A percentile compares a stretch with the other conserved stretches of the same genome.
Evolutionary conservation across 2,888 invertebrate species (phyloP).

Genomic region (Helicoverpa assulta): DNA sequence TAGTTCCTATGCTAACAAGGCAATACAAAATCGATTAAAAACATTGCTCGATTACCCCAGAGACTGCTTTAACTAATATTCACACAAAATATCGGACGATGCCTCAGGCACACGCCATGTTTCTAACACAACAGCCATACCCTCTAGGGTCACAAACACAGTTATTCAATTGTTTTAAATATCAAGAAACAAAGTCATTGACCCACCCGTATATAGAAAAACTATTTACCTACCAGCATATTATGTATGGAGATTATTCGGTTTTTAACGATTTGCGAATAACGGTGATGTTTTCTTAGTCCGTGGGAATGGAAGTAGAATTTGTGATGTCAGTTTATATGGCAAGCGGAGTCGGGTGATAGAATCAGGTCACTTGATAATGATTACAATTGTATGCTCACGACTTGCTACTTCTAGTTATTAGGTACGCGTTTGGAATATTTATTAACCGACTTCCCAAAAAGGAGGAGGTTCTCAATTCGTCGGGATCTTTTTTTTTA

Average conservation of each 20-base stretch:
- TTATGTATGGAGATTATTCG: conserved; percentile 25
- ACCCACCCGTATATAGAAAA: conserved; percentile 36
- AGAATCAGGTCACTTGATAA: conserved; percentile 31
- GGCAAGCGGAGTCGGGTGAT: conserved; percentile 43
- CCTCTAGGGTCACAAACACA: not conserved
- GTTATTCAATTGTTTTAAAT: not conserved
- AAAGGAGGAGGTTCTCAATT: too few species aligned
- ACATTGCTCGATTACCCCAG: too few species aligned
- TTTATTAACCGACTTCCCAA: too few species aligned
- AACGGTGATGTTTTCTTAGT: conserved; percentile 20
- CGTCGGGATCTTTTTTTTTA: too few species aligned
- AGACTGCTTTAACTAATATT: too few species aligned
- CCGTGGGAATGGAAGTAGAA: conserved; percentile 44
- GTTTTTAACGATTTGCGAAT: conserved; percentile 16
- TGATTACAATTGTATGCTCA: conserved; percentile 28
- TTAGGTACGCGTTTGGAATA: conserved; percentile 2
- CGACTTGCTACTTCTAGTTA: not conserved
- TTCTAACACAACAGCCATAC: not conserved
- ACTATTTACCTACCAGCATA: conserved; percentile 5
- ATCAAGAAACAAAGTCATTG: not conserved
- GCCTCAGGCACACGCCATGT: not conserved
- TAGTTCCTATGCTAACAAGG: too few species aligned
- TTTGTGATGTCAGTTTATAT: conserved; percentile 15
- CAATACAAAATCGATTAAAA: too few species aligned
- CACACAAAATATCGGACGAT: not conserved